phyloP scores from a whole-genome alignment of 30 jellyfish, hydroid and myxozoan species.

The Aurelia sp. region DNA sequence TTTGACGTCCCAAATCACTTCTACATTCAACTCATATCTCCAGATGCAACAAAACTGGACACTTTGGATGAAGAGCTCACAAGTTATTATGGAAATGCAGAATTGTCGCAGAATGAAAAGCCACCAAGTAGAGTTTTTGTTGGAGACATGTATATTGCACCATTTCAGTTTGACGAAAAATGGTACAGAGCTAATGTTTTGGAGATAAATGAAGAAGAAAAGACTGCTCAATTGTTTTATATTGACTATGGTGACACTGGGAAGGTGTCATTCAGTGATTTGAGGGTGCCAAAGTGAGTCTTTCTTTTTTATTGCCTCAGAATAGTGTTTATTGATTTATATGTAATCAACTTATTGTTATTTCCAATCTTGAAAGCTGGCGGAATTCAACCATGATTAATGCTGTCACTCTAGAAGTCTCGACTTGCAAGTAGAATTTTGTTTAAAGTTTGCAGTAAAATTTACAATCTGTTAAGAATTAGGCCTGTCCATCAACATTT shows the following conservation, averaged over 20 bases:
- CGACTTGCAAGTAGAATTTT: too few species aligned
- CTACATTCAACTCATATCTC: conserved; percentile 71
- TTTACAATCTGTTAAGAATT: too few species aligned
- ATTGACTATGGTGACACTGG: conserved; percentile 93
- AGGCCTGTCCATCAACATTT: too few species aligned
- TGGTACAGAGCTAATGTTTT: conserved; percentile 90
- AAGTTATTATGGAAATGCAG: conserved; percentile 30
- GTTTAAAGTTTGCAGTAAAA: too few species aligned
- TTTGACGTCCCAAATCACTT: conserved; percentile 82
- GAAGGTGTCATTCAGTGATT: conserved; percentile 36
- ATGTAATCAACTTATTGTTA: too few species aligned
- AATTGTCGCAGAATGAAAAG: conserved; percentile 19
- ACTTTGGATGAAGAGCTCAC: conserved; percentile 75
- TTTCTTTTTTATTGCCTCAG: too few species aligned
- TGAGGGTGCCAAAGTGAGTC: conserved; percentile 53
- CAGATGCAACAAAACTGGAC: conserved; percentile 63
- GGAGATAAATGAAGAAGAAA: conserved; percentile 41
- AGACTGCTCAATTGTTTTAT: conserved; percentile 57
- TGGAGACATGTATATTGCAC: conserved; percentile 90
- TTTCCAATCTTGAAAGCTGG: too few species aligned
- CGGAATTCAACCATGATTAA: too few species aligned
- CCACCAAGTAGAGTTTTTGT: conserved; percentile 26
- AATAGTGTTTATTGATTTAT: too few species aligned
- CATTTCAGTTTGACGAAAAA: conserved; percentile 67
- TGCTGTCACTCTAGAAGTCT: too few species aligned